phyloP scores from a whole-genome alignment of 2,888 invertebrate genomes.

The Megastigmus dorsalis region DNA sequence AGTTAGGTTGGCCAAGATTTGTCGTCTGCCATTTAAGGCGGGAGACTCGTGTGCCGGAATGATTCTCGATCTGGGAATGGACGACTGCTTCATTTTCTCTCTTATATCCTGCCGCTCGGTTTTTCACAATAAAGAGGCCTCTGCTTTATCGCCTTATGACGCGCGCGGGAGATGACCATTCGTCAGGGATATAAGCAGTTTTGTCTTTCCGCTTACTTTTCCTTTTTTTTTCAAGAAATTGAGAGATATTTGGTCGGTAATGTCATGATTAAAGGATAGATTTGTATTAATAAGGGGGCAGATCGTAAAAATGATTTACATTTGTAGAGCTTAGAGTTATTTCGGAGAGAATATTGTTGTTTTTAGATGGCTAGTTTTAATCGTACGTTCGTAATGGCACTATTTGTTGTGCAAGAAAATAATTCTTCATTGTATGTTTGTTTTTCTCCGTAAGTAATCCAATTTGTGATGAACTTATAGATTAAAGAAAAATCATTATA shows the following conservation, averaged over 20 bases:
- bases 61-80: slow-evolving; percentile 33
- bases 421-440: too few relatives aligned
- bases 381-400: too few relatives aligned
- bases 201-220: slow-evolving; percentile 10
- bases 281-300: too few relatives aligned
- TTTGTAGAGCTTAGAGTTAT: too few relatives aligned
- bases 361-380: too few relatives aligned
- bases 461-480: too few relatives aligned
- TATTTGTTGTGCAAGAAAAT: too few relatives aligned
- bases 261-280: slow-evolving; percentile 26
- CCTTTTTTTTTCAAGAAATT: slow-evolving; percentile 16
- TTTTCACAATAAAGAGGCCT: slow-evolving; percentile 1
- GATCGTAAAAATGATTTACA: too few relatives aligned
- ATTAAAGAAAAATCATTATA: too few relatives aligned
- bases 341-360: too few relatives aligned
- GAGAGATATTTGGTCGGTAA: slow-evolving; percentile 24
- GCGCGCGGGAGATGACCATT: slow-evolving; percentile 34
- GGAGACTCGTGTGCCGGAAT: slow-evolving; percentile 2
- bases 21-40: slow-evolving; percentile 56
- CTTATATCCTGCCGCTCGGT: background rate
- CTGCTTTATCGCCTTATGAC: slow-evolving; percentile 7
- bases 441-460: too few relatives aligned
- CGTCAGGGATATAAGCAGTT: slow-evolving; percentile 20
- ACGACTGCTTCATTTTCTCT: background rate
- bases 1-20: slow-evolving; percentile 70